phyloP scores from a whole-genome alignment of 1,140 invertebrate genomes.

The Heliconius hewitsoni region DNA sequence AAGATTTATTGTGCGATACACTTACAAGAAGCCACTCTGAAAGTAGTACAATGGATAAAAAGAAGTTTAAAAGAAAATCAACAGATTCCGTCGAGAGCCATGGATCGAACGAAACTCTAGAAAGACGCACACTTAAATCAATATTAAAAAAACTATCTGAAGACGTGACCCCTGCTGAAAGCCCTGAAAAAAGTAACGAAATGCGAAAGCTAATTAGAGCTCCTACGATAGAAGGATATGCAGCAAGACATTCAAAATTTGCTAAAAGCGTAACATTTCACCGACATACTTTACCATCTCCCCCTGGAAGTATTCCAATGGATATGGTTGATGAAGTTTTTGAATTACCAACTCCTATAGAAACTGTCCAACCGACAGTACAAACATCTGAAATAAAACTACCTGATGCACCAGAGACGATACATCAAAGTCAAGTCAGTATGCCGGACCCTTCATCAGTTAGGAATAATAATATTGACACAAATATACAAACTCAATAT shows the following conservation, averaged over 20 bases:
- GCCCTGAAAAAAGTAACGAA: slow-evolving; percentile 80
- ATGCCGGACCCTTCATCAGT: slow-evolving; percentile 41
- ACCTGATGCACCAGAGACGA: slow-evolving; percentile 29
- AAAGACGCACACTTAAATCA: slow-evolving; percentile 90
- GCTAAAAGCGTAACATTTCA: slow-evolving; percentile 94
- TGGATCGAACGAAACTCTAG: slow-evolving; percentile 91
- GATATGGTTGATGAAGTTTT: slow-evolving; percentile 62
- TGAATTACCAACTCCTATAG: slow-evolving; percentile 54
- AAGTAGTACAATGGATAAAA: slow-evolving; percentile 82
- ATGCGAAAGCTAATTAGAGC: slow-evolving; percentile 86
- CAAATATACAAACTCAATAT: slow-evolving; percentile 55
- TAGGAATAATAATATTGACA: slow-evolving; percentile 20
- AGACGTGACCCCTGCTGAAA: slow-evolving; percentile 78
- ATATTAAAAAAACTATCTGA: slow-evolving; percentile 91
- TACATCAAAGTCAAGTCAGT: slow-evolving; percentile 48
- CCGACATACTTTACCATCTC: slow-evolving; percentile 90
- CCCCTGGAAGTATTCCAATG: slow-evolving; percentile 83
- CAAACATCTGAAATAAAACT: slow-evolving; percentile 36
- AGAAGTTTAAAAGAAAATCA: slow-evolving; percentile 71
- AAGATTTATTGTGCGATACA: slow-evolving; percentile 82
- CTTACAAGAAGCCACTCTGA: slow-evolving; percentile 85
- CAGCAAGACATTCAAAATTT: slow-evolving; percentile 91
- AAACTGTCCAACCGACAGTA: slow-evolving; percentile 42
- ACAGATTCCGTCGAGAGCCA: slow-evolving; percentile 82
- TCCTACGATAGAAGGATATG: slow-evolving; percentile 92